Evolutionary conservation across 2,888 invertebrate genomes (phyloP).

Genomic region (Cylindroiulus punctatus): DNA sequence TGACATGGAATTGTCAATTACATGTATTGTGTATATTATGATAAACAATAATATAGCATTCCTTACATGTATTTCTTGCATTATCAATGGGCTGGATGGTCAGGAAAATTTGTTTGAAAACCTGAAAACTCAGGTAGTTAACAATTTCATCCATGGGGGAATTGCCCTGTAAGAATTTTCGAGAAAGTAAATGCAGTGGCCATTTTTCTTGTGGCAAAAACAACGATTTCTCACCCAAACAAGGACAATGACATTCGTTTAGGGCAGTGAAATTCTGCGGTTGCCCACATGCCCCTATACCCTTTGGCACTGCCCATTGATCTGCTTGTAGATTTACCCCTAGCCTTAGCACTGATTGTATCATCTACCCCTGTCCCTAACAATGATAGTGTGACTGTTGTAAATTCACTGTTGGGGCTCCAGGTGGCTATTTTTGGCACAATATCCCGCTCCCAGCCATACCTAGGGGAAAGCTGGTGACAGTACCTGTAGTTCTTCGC

Average conservation of each 20-base stretch:
- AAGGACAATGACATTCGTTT: background rate
- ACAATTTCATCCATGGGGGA: too few relatives aligned
- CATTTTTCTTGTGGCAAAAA: background rate
- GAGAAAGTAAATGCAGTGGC: too few relatives aligned
- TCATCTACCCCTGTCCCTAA: background rate
- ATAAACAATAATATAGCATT: too few relatives aligned
- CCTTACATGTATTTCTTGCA: too few relatives aligned
- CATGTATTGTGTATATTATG: too few relatives aligned
- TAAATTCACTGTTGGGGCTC: conserved; percentile 4
- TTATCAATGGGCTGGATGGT: too few relatives aligned
- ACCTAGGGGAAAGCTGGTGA: background rate
- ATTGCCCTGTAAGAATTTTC: too few relatives aligned
- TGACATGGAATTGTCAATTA: too few relatives aligned
- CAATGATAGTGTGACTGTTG: conserved; percentile 6
- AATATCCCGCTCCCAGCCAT: background rate
- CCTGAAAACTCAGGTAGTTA: too few relatives aligned
- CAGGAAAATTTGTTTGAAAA: too few relatives aligned
- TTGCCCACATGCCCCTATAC: background rate
- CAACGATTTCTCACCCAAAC: background rate
- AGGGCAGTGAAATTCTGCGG: background rate
- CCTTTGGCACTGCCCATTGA: background rate
- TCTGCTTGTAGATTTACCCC: background rate
- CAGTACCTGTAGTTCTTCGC: background rate
- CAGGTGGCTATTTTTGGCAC: background rate
- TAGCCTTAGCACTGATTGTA: background rate